A percentile compares a stretch with the other conserved stretches of the same genome.
Evolutionary conservation across 1,140 invertebrate genomes (phyloP).

Genomic region (Calephelis virginiensis): DNA sequence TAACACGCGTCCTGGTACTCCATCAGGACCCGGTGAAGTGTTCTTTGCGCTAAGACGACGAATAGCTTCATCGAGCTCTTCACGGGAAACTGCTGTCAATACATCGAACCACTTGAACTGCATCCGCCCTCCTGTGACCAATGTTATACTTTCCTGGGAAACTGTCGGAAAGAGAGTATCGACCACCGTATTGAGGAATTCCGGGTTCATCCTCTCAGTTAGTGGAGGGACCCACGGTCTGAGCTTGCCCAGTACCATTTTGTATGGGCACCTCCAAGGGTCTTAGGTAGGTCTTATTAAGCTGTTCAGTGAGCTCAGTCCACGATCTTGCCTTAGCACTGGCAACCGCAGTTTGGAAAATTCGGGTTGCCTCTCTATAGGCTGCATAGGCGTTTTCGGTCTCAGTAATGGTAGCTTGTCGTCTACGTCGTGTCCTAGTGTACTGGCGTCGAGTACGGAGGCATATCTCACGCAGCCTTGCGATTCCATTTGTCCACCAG

Average conservation of each 20-base stretch:
- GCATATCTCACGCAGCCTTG: not conserved
- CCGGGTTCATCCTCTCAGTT: conserved; percentile 3
- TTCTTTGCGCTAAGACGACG: conserved; percentile 7
- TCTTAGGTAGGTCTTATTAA: conserved; percentile 23
- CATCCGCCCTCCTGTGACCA: not conserved
- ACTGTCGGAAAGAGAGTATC: conserved; percentile 11
- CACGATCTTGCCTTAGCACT: conserved; percentile 12
- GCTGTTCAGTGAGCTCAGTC: conserved; percentile 6
- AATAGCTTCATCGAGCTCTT: conserved; percentile 20
- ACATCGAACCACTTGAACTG: not conserved
- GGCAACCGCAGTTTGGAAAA: conserved; percentile 8
- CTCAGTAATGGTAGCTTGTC: not conserved
- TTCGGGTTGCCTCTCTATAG: conserved; percentile 20
- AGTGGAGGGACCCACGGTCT: not conserved
- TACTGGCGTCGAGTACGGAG: not conserved
- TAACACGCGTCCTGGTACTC: conserved; percentile 23
- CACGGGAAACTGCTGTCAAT: not conserved
- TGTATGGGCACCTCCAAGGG: conserved; percentile 17
- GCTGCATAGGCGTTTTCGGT: not conserved
- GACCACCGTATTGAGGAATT: not conserved
- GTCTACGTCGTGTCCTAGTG: not conserved
- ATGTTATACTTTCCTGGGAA: too few species aligned
- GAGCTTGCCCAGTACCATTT: not conserved
- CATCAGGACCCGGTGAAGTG: conserved; percentile 27
- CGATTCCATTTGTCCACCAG: not conserved